A percentile compares a stretch with the other conserved stretches of the same genome.
Conservation (phyloP, 2,797 vertebrate genomes). For the Stomatorhinus walkeri region DNA sequence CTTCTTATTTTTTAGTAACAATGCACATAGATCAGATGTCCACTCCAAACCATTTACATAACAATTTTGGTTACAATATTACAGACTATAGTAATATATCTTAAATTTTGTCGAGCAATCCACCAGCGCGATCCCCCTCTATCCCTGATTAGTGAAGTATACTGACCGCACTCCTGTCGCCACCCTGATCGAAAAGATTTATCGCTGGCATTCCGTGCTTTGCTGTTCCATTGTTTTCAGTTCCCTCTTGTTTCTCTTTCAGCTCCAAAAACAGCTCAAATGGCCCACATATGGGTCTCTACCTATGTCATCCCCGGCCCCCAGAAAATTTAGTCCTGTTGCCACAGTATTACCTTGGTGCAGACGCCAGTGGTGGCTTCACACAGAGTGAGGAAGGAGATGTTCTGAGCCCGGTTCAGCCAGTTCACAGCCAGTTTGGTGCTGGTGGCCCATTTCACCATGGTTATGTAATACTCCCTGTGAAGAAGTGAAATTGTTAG, state of each 20-base stretch:
- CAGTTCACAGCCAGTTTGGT: conserved; percentile 96
- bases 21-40: no score
- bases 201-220: not conserved
- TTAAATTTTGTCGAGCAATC: not conserved
- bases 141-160: not conserved
- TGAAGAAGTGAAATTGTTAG: not conserved
- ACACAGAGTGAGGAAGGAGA: conserved; percentile 91
- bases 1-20: no score
- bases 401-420: conserved; percentile 94
- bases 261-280: not conserved
- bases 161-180: not conserved
- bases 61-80: no score
- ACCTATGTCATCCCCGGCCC: not conserved
- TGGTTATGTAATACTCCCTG: conserved; percentile 91
- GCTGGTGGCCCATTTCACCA: conserved; percentile 97
- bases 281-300: not conserved
- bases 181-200: not conserved
- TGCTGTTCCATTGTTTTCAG: not conserved
- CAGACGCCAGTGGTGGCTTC: conserved; percentile 92
- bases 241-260: not conserved
- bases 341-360: conserved; percentile 70
- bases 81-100: not conserved
- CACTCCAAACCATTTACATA: no score
- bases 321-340: not conserved
- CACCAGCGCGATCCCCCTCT: not conserved